A percentile compares a stretch with the other conserved stretches of the same genome.
phyloP scores from a whole-genome alignment of 1,140 invertebrate species.

The Drosophila kepulauana region DNA sequence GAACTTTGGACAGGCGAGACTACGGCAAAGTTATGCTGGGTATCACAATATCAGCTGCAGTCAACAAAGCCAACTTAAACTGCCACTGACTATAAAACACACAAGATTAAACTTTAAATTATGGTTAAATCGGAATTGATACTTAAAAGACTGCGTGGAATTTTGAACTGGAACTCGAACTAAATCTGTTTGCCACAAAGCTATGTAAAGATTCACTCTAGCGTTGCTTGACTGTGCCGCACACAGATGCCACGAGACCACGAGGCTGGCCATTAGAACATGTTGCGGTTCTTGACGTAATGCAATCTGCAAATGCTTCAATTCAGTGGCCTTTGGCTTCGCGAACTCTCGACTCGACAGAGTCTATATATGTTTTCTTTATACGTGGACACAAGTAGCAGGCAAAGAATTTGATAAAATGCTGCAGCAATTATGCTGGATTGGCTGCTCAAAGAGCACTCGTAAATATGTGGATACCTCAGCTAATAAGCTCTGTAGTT shows the following conservation, averaged over 20 bases:
- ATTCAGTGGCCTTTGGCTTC: slow-evolving; percentile 25
- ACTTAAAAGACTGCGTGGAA: background rate
- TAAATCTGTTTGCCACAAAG: slow-evolving; percentile 11
- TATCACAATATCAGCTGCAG: slow-evolving; percentile 3
- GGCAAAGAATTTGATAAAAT: slow-evolving; percentile 60
- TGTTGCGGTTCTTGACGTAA: slow-evolving; percentile 54
- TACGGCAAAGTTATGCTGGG: slow-evolving; percentile 33
- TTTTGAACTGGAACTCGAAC: background rate
- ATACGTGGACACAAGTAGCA: too few species aligned
- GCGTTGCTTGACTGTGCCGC: slow-evolving; percentile 34
- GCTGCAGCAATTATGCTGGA: slow-evolving; percentile 60
- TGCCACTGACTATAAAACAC: background rate
- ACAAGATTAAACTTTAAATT: slow-evolving; percentile 12
- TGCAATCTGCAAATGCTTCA: slow-evolving; percentile 69
- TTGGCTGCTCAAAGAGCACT: background rate
- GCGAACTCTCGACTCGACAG: background rate
- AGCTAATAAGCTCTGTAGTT: too few species aligned
- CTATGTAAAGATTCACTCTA: slow-evolving; percentile 20
- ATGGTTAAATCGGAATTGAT: background rate
- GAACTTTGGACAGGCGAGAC: slow-evolving; percentile 33
- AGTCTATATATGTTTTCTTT: too few species aligned
- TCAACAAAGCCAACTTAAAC: slow-evolving; percentile 15
- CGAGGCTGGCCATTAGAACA: background rate
- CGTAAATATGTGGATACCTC: too few species aligned
- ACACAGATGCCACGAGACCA: slow-evolving; percentile 11